Conservation (phyloP, 2,113 vertebrate genomes). For the Saimiri boliviensis region DNA sequence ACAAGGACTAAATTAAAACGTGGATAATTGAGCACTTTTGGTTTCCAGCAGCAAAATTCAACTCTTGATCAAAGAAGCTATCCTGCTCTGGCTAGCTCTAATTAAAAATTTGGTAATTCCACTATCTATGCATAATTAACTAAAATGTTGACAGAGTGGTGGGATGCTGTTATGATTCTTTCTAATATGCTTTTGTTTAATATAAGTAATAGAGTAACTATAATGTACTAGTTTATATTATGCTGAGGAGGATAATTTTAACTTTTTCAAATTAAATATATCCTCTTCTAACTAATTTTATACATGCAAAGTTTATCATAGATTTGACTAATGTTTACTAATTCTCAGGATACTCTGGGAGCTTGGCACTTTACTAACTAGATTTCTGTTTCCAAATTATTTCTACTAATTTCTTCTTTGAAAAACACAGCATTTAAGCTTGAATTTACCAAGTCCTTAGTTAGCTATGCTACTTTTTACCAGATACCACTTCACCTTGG, state of each 20-base stretch:
- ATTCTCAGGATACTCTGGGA: neutral
- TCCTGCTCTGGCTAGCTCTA: neutral
- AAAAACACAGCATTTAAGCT: neutral
- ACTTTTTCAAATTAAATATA: neutral
- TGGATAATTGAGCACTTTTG: neutral
- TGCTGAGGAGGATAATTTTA: neutral
- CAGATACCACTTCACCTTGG: neutral
- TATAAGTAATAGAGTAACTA: neutral
- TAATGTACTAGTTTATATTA: neutral
- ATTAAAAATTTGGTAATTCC: neutral
- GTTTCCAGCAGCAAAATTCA: neutral
- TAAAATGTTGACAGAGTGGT: neutral
- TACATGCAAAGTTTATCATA: neutral
- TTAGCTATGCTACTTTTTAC: neutral
- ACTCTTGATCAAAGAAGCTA: neutral
- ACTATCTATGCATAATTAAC: neutral
- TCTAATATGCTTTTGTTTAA: neutral
- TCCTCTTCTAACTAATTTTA: constrained; percentile 4
- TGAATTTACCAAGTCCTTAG: neutral
- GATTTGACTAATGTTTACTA: neutral
- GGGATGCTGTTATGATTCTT: neutral
- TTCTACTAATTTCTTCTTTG: neutral
- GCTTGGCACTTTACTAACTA: neutral
- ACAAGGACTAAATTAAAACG: neutral
- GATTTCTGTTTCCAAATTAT: neutral